Evolutionary conservation across 2,797 vertebrate species (phyloP), one percentile per base, ranked within the genome.

Genomic region (Chanos chanos): DNA sequence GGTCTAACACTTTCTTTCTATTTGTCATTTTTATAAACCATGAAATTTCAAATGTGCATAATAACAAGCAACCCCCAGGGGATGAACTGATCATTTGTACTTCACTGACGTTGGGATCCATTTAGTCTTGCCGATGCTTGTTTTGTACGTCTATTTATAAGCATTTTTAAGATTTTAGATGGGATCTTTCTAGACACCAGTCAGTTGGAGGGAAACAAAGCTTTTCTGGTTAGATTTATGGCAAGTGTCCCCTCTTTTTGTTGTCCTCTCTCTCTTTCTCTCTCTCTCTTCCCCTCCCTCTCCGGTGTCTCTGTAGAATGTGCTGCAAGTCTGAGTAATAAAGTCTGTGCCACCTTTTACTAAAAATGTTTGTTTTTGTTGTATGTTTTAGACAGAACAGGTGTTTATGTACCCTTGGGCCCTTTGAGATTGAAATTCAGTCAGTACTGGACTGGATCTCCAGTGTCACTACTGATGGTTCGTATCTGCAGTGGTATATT

Each of bases 271-370:
- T 61, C 48, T 65, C 50, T 66, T 34, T 49, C 39, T 43, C 19
- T 69, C 45, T 77, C 40, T 62, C 43, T 53, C 58, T 67, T 45
- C 50, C 28, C 64, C 43, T 72, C 61, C 49, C 51, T 31, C 33
- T 64, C 55, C 52, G 34, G 43, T 73, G 47, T 78, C 63, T 82
- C 66, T 83, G 78, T 84, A 74, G 72, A 77, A 75, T 70, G 68
- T 83, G 70, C 77, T 76, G 64, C 79, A 82, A 83, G 77, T 85
- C 77, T 81, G 67, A 81, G 54, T 78, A 80, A 87, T 88, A 87
- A 87, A 89, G 64, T 77, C 66, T 74, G 64, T 85, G 80, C 75
- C 63, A 76, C 75, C 77, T 80, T 78, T 78, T 75, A 74, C 31
- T 37, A 43, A 51, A 36, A 43, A 10, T 1, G 19, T 24, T 27